Conservation (phyloP, 2,888 invertebrate species). For the Amblyjoppa proteus region DNA sequence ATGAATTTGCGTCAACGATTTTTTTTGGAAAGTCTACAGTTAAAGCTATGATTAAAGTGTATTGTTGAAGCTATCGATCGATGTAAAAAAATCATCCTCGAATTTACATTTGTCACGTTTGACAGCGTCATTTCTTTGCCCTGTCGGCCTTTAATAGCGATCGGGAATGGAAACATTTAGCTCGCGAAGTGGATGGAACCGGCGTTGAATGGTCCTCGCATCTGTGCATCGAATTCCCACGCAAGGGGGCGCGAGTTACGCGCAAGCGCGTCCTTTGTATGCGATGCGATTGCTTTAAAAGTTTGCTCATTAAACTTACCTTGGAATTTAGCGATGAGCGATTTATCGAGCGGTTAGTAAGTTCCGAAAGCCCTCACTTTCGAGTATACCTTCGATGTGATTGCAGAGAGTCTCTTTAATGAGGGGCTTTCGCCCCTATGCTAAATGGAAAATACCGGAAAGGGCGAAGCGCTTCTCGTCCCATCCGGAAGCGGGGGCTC, state of each 20-base stretch:
- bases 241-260: background rate
- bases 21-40: too few species aligned
- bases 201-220: background rate
- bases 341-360: background rate
- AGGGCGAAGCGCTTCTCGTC: conserved; percentile 34
- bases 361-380: background rate
- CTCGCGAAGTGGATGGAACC: background rate
- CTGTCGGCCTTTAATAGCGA: too few species aligned
- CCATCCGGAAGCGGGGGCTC: conserved; percentile 44
- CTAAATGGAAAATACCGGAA: conserved; percentile 57
- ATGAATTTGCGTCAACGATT: too few species aligned
- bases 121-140: too few species aligned
- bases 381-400: conserved; percentile 36
- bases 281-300: background rate
- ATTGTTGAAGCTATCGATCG: too few species aligned
- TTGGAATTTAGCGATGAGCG: background rate
- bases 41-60: too few species aligned
- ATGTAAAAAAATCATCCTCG: too few species aligned
- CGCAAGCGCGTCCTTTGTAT: background rate
- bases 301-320: background rate
- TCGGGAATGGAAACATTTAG: too few species aligned
- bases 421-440: conserved; percentile 24
- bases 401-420: conserved; percentile 50
- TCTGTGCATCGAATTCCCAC: background rate
- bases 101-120: too few species aligned